These are phyloP conservation scores for Myodes glareolus DNA, from an alignment of 2,113 vertebrate species.

Conservation along the genomic window DNA sequence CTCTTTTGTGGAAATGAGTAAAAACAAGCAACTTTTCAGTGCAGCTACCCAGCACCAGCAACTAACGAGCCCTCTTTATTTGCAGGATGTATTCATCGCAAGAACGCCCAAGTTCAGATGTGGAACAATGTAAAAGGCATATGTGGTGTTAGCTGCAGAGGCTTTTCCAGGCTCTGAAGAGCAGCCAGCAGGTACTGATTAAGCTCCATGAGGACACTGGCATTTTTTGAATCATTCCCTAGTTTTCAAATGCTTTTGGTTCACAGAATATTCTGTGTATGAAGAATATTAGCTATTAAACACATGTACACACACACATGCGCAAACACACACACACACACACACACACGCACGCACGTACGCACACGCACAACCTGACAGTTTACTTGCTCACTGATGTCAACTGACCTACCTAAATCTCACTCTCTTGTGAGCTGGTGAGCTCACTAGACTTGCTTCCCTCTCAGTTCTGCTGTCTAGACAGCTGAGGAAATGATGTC, in stretches of 20 bases:
- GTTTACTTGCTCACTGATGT: background rate
- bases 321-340: background rate
- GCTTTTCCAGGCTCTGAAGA: background rate
- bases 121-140: background rate
- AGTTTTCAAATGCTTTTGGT: constrained; percentile 28
- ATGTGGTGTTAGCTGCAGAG: background rate
- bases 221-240: background rate
- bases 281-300: background rate
- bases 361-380: background rate
- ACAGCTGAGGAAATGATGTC: background rate
- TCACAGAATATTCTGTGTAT: background rate
- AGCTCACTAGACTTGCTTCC: background rate
- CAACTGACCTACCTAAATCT: background rate
- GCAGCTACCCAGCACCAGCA: constrained; percentile 42
- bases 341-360: background rate
- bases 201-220: constrained; percentile 8
- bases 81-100: background rate
- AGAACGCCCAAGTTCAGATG: background rate
- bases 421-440: constrained; percentile 17
- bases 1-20: constrained; percentile 64
- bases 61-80: constrained; percentile 26
- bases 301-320: background rate
- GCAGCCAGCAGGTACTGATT: constrained; percentile 1
- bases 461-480: background rate
- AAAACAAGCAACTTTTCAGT: constrained; percentile 69